Evolutionary conservation across 1,140 invertebrate species (phyloP).

Genomic region (Copidosoma floridanum): DNA sequence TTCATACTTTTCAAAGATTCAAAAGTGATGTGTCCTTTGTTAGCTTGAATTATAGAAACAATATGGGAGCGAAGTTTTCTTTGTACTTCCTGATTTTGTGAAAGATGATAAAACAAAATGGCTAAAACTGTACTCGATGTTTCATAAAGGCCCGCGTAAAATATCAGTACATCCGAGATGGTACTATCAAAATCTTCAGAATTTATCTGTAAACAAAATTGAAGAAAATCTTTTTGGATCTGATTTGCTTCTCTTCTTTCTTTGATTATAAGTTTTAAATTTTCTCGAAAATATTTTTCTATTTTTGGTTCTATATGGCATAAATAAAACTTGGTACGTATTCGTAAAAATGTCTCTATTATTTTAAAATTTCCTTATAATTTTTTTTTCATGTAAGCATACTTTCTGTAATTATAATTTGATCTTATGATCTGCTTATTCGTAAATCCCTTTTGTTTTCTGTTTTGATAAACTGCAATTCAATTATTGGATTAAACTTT

Average conservation of each 20-base stretch:
- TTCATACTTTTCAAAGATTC: conserved; percentile 61
- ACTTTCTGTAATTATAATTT: too few relatives aligned
- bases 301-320: too few relatives aligned
- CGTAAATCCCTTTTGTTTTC: too few relatives aligned
- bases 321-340: too few relatives aligned
- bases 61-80: conserved; percentile 55
- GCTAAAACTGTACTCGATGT: conserved; percentile 53
- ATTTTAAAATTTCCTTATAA: too few relatives aligned
- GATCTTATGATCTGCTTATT: too few relatives aligned
- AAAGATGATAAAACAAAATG: conserved; percentile 40
- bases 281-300: conserved; percentile 26
- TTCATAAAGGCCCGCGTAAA: conserved; percentile 52
- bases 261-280: conserved; percentile 17
- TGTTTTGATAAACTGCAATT: too few relatives aligned
- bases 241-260: background rate
- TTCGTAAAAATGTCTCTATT: too few relatives aligned
- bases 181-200: conserved; percentile 22
- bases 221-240: conserved; percentile 35
- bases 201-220: conserved; percentile 33
- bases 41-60: conserved; percentile 41
- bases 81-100: conserved; percentile 53
- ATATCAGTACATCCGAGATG: conserved; percentile 37
- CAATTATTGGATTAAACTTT: too few relatives aligned
- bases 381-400: too few relatives aligned
- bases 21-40: conserved; percentile 57